Evolutionary conservation across 2,888 invertebrate species (phyloP).

Genomic region (Archips crataeganus): DNA sequence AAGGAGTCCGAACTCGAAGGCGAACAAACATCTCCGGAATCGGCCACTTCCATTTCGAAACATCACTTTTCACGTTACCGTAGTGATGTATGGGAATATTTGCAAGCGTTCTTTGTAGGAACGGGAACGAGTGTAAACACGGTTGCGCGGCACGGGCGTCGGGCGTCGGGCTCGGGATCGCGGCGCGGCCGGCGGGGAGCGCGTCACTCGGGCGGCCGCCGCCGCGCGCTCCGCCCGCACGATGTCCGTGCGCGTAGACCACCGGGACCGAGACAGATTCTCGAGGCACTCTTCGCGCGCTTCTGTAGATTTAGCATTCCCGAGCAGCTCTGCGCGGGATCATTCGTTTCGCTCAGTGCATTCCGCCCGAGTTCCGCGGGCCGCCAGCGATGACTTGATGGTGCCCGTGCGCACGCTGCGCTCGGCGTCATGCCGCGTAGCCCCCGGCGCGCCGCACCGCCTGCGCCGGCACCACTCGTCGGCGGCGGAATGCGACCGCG

Average conservation of each 20-base stretch:
- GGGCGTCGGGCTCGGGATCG: conserved; percentile 53
- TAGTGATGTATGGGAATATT: conserved; percentile 72
- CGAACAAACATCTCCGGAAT: conserved; percentile 50
- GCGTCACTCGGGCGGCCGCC: conserved; percentile 82
- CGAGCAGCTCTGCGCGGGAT: conserved; percentile 75
- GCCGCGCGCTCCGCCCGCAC: conserved; percentile 81
- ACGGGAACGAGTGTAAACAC: conserved; percentile 79
- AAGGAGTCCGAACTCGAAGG: conserved; percentile 50
- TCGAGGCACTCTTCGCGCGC: conserved; percentile 83
- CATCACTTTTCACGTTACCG: conserved; percentile 62
- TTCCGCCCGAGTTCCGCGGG: conserved; percentile 78
- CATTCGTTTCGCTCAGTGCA: conserved; percentile 81
- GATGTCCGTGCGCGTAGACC: conserved; percentile 82
- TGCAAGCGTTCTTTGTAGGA: conserved; percentile 76
- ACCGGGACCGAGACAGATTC: conserved; percentile 80
- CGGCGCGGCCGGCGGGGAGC: conserved; percentile 55
- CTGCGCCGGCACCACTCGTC: conserved; percentile 81
- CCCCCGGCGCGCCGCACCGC: conserved; percentile 78
- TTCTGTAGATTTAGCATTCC: conserved; percentile 78
- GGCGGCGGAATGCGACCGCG: conserved; percentile 80
- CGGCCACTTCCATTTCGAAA: conserved; percentile 62
- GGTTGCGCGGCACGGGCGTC: conserved; percentile 59
- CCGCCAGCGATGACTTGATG: conserved; percentile 80
- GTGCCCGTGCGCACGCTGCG: conserved; percentile 81
- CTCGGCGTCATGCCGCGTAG: conserved; percentile 79